Base-by-base conservation (phyloP, 2,888 invertebrate genomes). In the Drosophila rubida region DNA sequence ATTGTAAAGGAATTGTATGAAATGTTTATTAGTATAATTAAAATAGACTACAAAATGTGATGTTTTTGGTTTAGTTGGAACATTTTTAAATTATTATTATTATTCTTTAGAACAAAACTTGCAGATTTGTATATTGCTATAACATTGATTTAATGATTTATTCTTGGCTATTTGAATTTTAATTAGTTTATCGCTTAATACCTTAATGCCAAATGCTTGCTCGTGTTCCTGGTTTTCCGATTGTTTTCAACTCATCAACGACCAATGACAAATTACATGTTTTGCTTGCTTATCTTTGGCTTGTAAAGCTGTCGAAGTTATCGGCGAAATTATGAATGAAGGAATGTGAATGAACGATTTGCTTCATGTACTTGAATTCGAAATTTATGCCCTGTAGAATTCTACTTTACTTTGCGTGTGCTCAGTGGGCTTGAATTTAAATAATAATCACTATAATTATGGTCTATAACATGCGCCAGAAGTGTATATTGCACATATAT, bases 281-380 rank as follows among this genome's bases (percentile, higher is more conserved):
- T 37, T 14, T 14, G 6, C 8, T 14, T 6, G 11, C 11, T 46
- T 46, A 46, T 46, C 46, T 46, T 11, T 46, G 11, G 11, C 11
- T 6, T 13, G 14, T 6, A 45, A 23, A 23, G 8, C 32, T 8
- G 42, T 13, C 25, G 14, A 45, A 25, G 13, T 14, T 25, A 46
- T 30, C 30, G 16, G 7, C n/a, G 27, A 27, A 3, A 30, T 30
- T 30, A 46, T 46, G 16, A 46, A 46, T 30, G 30, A 46, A 30
- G 16, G 16, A 46, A 46, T 16, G 30, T 46, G 27, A 46, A 46
- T 19, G 46, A 46, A 16, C 46, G 46, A 46, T 46, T n/a, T 46
- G 46, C 46, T 46, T 30, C 46, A 19, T 7, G 46, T 30, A 46
- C 27, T 16, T 16, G 16, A 11, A 16, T 30, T 16, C 30, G 3